Percentiles rank a stretch among this genome's conserved stretches.
These are phyloP conservation scores for Phenganax stokvisi DNA, from an alignment of 92 coral and sea anemone species.

Conservation along the genomic window DNA sequence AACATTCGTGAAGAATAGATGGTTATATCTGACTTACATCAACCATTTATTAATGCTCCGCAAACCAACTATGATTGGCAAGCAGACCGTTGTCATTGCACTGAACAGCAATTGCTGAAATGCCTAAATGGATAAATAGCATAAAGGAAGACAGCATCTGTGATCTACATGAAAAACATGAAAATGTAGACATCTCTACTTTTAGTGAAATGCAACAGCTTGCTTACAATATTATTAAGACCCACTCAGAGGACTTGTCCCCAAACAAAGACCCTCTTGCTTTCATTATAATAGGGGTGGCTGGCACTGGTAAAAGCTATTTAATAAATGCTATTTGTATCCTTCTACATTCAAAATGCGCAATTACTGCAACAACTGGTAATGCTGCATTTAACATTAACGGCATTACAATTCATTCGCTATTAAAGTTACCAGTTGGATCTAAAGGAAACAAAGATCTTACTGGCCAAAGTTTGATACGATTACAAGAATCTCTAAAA, in stretches of 20 bases:
- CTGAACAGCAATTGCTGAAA: constrained; percentile 60
- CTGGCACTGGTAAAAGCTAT: constrained; percentile 69
- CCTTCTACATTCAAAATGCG: background rate
- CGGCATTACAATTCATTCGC: constrained; percentile 8
- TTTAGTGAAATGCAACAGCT: constrained; percentile 72
- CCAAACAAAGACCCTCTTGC: constrained; percentile 52
- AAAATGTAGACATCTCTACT: constrained; percentile 51
- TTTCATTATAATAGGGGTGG: constrained; percentile 53
- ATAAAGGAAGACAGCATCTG: constrained; percentile 40
- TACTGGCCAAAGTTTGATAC: background rate
- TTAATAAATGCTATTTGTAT: constrained; percentile 37
- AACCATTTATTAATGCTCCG: constrained; percentile 51
- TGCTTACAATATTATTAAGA: constrained; percentile 55
- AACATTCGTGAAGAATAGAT: constrained; percentile 54
- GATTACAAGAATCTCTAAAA: no score
- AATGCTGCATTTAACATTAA: constrained; percentile 47
- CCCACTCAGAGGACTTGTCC: constrained; percentile 52
- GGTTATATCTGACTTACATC: constrained; percentile 45
- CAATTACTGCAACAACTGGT: constrained; percentile 49
- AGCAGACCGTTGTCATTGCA: constrained; percentile 40
- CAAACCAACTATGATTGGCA: constrained; percentile 50
- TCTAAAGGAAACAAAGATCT: constrained; percentile 17
- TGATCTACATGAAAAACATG: constrained; percentile 34
- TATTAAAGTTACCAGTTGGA: constrained; percentile 15
- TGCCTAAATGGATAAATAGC: constrained; percentile 52